Evolutionary conservation across 2,888 invertebrate species (phyloP), one percentile per base, ranked within the genome.

Genomic region (Serrognathus titanus): DNA sequence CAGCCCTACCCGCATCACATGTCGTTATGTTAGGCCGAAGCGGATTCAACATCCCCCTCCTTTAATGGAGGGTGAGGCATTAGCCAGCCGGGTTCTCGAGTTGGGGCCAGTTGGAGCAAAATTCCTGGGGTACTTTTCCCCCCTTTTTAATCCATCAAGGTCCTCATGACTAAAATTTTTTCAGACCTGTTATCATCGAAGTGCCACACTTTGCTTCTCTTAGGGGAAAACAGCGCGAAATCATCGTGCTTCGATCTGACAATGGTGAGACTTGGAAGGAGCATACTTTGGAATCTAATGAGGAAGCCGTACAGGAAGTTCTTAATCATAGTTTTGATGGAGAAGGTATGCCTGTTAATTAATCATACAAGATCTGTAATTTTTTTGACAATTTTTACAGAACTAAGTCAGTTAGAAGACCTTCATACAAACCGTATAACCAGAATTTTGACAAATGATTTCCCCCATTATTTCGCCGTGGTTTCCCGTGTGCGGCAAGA

Each of bases 191-290:
- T 3, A 89, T 97, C 60, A 87, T 97, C 68, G 97, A 97, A 78
- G 92, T 98, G 62, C 99, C 99, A 0, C 97, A 99, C 79, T 98
- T 97, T 80, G 98, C 98, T 0, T 93, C 97, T 0, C 80, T 95
- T 53, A 85, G 94, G 57, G 96, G 94, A 57, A 90, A 89, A 66
- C 98, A 99, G 75, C 85, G 99, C 4, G 99, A 99, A 82, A 94
- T 99, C 48, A 90, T 97, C 38, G 91, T 99, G 64, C 80, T 99
- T 61, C 86, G 98, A 48, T 97, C 97, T 3, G 98, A 99, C 78
- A 96, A 97, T 70, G 99, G 99, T 12, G 97, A 98, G 77, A 94
- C 92, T 35, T 99, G 99, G 99, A 90, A 94, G 63, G 99, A 99
- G 73, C 99, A 99, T 75, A 89, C 89, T 38, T 77, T 92, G 58